phyloP scores from a whole-genome alignment of 2,888 invertebrate species.

The Heliconius erato region DNA sequence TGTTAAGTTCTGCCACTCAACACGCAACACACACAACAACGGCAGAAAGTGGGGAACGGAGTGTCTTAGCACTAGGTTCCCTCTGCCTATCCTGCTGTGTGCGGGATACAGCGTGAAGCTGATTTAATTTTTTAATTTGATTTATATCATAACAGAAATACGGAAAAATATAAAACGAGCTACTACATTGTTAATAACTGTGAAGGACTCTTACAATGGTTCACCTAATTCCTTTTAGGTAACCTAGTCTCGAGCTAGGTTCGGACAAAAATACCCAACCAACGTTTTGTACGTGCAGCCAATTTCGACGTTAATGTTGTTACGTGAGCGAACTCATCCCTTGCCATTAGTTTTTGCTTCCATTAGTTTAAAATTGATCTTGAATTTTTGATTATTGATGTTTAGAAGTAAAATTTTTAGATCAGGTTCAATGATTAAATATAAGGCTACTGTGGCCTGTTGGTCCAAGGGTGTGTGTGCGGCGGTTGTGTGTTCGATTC shows the following conservation, averaged over 20 bases:
- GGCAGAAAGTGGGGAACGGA: too few relatives aligned
- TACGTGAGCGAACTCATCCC: constrained; percentile 44
- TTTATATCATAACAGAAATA: background rate
- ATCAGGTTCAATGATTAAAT: background rate
- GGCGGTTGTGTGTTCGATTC: too few relatives aligned
- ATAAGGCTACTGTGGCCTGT: background rate
- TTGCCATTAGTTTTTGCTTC: constrained; percentile 30
- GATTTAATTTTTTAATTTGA: too few relatives aligned
- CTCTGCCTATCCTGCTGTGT: too few relatives aligned
- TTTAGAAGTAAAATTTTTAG: background rate
- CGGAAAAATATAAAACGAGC: background rate
- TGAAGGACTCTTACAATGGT: constrained; percentile 13
- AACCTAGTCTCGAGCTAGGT: constrained; percentile 23
- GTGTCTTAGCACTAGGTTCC: too few relatives aligned
- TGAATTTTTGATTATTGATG: background rate
- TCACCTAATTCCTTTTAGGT: constrained; percentile 21
- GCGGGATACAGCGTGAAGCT: too few relatives aligned
- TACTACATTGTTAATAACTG: background rate
- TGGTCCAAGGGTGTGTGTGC: too few relatives aligned
- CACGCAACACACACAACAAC: too few relatives aligned
- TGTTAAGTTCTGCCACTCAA: too few relatives aligned
- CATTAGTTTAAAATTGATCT: constrained; percentile 28
- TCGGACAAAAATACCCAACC: constrained; percentile 43
- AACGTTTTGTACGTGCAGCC: constrained; percentile 46
- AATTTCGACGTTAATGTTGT: constrained; percentile 50